Evolutionary conservation across 2,113 vertebrate genomes (phyloP).

Genomic region (Phasianus colchicus): DNA sequence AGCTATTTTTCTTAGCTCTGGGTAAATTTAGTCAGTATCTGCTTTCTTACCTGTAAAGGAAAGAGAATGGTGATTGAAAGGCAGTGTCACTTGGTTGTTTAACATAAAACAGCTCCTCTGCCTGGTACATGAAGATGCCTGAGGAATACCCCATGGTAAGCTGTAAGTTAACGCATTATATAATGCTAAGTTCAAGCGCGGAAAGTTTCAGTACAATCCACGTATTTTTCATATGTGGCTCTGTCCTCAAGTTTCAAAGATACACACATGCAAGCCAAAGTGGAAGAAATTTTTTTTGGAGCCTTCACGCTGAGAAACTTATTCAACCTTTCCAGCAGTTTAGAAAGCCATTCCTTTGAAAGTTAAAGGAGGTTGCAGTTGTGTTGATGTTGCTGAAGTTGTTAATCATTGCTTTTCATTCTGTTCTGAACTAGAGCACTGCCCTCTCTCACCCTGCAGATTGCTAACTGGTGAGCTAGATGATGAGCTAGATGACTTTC

Average conservation of each 20-base stretch:
- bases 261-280: slow-evolving; percentile 25
- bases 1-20: neutral
- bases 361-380: slow-evolving; percentile 11
- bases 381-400: slow-evolving; percentile 36
- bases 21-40: neutral
- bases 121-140: neutral
- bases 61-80: neutral
- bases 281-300: slow-evolving; percentile 29
- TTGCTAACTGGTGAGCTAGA: neutral
- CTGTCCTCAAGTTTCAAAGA: slow-evolving; percentile 58
- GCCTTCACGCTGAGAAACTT: slow-evolving; percentile 45
- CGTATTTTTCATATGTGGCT: slow-evolving; percentile 52
- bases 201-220: neutral
- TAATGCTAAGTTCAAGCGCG: slow-evolving; percentile 32
- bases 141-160: neutral
- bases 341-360: slow-evolving; percentile 26
- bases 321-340: slow-evolving; percentile 49
- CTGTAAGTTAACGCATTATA: neutral
- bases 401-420: slow-evolving; percentile 49
- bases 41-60: slow-evolving; percentile 21
- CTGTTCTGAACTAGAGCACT: slow-evolving; percentile 7
- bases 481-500: neutral
- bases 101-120: neutral
- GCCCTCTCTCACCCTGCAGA: neutral
- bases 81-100: neutral